Evolutionary conservation across 2,797 vertebrate species (phyloP).

Genomic region (Hyperoplus immaculatus): DNA sequence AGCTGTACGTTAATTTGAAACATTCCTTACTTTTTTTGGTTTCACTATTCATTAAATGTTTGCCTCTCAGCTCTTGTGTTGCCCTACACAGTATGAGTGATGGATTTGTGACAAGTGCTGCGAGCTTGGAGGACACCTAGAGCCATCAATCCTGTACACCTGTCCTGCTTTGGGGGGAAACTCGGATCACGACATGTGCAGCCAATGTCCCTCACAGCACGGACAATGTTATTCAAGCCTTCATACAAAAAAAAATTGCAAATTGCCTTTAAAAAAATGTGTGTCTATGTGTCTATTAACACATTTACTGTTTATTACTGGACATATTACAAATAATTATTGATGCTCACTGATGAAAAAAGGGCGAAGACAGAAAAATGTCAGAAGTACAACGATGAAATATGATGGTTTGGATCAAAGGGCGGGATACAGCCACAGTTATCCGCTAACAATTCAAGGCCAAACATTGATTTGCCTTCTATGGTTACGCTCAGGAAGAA

Average conservation of each 20-base stretch:
- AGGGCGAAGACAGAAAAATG: not conserved
- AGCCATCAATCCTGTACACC: slow-evolving; percentile 57
- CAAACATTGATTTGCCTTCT: slow-evolving; percentile 24
- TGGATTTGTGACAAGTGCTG: slow-evolving; percentile 53
- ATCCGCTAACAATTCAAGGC: slow-evolving; percentile 22
- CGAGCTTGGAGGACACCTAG: slow-evolving; percentile 47
- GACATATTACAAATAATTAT: not conserved
- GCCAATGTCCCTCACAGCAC: slow-evolving; percentile 16
- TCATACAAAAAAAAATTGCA: not conserved
- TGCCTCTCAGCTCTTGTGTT: slow-evolving; percentile 4
- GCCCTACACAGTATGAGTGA: slow-evolving; percentile 43
- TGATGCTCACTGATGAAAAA: not conserved
- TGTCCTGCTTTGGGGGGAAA: slow-evolving; percentile 39
- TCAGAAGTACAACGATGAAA: not conserved
- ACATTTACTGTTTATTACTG: not conserved
- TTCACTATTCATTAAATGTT: not conserved
- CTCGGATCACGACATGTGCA: slow-evolving; percentile 39
- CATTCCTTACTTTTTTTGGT: not conserved
- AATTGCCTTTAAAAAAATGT: not conserved
- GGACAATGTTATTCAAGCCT: not conserved
- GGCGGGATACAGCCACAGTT: slow-evolving; percentile 5
- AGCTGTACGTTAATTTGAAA: not conserved
- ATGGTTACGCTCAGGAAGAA: slow-evolving; percentile 28
- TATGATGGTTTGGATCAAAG: slow-evolving; percentile 15
- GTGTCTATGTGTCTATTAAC: too few species aligned